Conservation (phyloP, 2,113 vertebrate genomes). For the Crotalus helleri region DNA sequence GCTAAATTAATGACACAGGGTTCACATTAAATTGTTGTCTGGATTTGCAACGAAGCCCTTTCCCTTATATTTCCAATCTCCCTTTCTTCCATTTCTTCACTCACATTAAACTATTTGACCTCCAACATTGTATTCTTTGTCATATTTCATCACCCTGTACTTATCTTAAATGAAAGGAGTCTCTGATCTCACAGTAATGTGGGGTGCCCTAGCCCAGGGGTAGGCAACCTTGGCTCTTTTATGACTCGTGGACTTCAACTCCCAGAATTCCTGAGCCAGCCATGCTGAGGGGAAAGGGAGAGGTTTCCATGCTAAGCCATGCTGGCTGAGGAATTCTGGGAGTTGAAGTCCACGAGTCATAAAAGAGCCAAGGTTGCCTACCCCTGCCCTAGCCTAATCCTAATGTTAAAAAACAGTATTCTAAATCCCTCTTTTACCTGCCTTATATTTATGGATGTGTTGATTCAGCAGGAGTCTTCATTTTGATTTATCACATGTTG, state of each 20-base stretch:
- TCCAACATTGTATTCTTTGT: background rate
- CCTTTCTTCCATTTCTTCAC: background rate
- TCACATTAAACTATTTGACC: background rate
- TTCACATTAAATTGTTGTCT: background rate
- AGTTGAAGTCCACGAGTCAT: too few species aligned
- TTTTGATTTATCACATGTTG: background rate
- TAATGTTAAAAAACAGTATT: background rate
- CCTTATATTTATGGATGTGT: background rate
- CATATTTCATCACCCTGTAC: background rate
- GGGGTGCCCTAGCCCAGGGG: too few species aligned
- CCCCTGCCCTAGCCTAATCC: background rate
- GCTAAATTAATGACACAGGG: background rate
- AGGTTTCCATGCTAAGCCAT: too few species aligned
- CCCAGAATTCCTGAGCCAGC: too few species aligned
- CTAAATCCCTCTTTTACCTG: background rate
- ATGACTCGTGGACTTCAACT: too few species aligned
- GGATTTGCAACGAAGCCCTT: background rate
- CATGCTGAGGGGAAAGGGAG: too few species aligned
- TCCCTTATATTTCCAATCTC: background rate
- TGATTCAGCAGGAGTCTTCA: background rate
- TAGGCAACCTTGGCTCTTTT: too few species aligned
- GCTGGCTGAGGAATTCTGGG: too few species aligned
- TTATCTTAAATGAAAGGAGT: background rate
- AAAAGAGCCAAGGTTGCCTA: too few species aligned
- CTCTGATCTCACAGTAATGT: background rate